Percentiles rank a stretch among this genome's conserved stretches.
Evolutionary conservation across 2,113 vertebrate genomes (phyloP).

Genomic region (Tragelaphus buxtoni): DNA sequence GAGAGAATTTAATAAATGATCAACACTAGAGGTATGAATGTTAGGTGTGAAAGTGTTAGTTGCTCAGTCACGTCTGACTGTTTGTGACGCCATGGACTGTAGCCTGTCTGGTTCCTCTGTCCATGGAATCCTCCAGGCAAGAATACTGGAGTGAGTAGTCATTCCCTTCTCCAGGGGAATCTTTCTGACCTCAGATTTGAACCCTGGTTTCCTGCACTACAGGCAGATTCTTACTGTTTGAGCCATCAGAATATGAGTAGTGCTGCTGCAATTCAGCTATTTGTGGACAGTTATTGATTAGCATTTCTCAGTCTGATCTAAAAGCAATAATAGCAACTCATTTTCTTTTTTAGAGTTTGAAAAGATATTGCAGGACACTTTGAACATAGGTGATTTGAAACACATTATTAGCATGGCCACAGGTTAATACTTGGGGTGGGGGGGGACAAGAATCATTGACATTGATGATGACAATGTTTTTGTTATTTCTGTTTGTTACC

Average conservation of each 20-base stretch:
- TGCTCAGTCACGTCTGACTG: not conserved
- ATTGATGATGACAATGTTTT: not conserved
- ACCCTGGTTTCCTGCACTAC: not conserved
- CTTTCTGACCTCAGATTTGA: not conserved
- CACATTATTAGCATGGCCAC: not conserved
- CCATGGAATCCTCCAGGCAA: not conserved
- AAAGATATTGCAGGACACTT: conserved; percentile 8
- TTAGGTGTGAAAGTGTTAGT: not conserved
- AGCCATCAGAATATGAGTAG: not conserved
- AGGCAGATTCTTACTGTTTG: not conserved
- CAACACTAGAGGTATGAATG: not conserved
- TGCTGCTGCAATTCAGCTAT: not conserved
- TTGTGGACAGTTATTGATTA: conserved; percentile 49
- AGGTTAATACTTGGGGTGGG: not conserved
- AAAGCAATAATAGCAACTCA: not conserved
- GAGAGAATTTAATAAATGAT: conserved; percentile 30
- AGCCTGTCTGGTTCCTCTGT: not conserved
- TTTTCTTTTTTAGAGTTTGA: not conserved
- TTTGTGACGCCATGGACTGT: not conserved
- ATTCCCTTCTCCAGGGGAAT: not conserved
- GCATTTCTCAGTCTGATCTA: conserved; percentile 1
- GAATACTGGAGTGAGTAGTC: not conserved
- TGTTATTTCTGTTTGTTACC: not conserved
- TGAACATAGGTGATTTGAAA: conserved; percentile 25
- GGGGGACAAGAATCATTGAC: not conserved